Base-by-base conservation (phyloP, 2,113 vertebrate species). In the Tyto alba region DNA sequence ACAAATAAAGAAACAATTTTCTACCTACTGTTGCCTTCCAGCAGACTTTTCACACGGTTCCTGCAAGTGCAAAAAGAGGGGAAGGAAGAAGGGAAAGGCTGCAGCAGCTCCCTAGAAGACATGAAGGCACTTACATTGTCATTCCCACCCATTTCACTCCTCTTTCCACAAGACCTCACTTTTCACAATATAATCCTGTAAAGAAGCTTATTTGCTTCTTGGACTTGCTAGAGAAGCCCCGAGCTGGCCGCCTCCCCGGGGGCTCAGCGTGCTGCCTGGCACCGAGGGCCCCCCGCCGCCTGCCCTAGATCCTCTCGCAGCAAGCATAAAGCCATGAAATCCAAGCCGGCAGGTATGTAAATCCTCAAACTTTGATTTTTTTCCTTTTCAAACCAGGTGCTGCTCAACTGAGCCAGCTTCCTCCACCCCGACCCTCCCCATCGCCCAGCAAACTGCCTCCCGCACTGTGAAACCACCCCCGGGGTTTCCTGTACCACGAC, bases 181-280 rank as follows among this genome's bases (percentile, higher is more conserved):
- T 30, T 82, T 53, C 77, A 69, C 63, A 22, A 13, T 4, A n/a
- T 2, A 52, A 66, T 50, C 72, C 71, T 38, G 14, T 12, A 22
- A 18, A 76, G 63, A 1, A 57, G 57, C 50, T 76, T 27, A 53
- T 60, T 36, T 69, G 47, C 69, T 25, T 27, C 36, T 12, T 22
- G 57, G 76, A 25, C 47, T 22, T 21, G 3, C 53, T 6, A 13
- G 60, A 48, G 76, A 8, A 45, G 67, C 75, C 38, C 74, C 1
- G 60, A 47, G 52, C 53, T 3, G 40, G 36, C 18, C 30, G 2
- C 38, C 50, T 10, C 23, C 10, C 34, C 2, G 0, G 1, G 0
- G 59, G 45, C 69, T 38, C 11, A 6, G 77, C 27, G 1, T 5
- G 16, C 27, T 3, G 52, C 13, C 32, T 3, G 34, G 69, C 64